These are phyloP conservation scores for Astyanax mexicanus DNA, from an alignment of 2,797 vertebrate species.

Conservation along the genomic window DNA sequence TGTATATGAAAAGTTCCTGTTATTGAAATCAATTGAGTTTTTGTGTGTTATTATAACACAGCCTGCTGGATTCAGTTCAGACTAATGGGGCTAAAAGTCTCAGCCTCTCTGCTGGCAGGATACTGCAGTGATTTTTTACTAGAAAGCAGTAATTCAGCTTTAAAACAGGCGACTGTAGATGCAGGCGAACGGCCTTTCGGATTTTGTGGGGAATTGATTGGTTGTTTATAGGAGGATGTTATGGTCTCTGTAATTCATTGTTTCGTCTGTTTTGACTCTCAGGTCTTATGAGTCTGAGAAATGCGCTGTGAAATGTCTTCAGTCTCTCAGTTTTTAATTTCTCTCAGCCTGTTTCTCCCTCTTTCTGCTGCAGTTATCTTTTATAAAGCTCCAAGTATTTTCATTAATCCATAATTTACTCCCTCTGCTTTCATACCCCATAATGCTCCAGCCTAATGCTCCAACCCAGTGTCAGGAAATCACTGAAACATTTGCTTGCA, in stretches of 20 bases:
- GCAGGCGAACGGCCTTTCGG: slow-evolving; percentile 50
- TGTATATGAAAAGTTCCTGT: slow-evolving; percentile 56
- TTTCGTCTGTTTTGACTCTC: slow-evolving; percentile 15
- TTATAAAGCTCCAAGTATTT: slow-evolving; percentile 2
- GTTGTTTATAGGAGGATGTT: slow-evolving; percentile 18
- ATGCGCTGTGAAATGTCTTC: neutral
- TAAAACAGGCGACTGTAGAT: slow-evolving; percentile 60
- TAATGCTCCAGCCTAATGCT: neutral
- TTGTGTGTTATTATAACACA: slow-evolving; percentile 72
- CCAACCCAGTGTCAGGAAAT: neutral
- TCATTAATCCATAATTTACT: neutral
- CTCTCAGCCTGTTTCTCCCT: neutral
- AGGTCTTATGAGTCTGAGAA: slow-evolving; percentile 7
- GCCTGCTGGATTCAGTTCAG: slow-evolving; percentile 69
- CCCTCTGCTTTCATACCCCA: neutral
- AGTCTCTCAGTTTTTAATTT: neutral
- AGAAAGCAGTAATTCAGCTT: slow-evolving; percentile 63
- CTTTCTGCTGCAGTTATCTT: neutral
- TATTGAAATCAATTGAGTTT: slow-evolving; percentile 73
- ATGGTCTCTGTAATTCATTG: slow-evolving; percentile 14
- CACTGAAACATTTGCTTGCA: too few species aligned
- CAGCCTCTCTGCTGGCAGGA: slow-evolving; percentile 75
- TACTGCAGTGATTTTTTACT: slow-evolving; percentile 68
- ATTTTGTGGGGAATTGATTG: slow-evolving; percentile 5
- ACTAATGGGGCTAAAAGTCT: slow-evolving; percentile 77